Conservation (phyloP, 2,113 vertebrate species). For the Dermatemys mawii region DNA sequence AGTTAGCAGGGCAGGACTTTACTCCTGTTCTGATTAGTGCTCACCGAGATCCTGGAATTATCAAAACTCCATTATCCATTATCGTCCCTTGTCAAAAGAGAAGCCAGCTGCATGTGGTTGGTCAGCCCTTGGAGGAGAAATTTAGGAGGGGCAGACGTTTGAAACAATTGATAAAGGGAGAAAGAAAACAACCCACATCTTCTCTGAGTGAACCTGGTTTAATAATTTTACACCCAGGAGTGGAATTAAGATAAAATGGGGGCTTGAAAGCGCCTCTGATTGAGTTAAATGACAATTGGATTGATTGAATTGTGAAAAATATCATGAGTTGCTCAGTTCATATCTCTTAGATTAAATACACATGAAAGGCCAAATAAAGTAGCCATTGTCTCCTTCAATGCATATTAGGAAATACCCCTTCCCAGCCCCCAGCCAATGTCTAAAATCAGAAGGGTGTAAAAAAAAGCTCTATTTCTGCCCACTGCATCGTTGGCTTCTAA, state of each 20-base stretch:
- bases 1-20: neutral
- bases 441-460: neutral
- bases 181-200: neutral
- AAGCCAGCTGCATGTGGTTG: neutral
- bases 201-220: constrained; percentile 10
- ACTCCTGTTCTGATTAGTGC: neutral
- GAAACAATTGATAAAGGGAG: neutral
- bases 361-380: constrained; percentile 45
- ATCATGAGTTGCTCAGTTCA: constrained; percentile 32
- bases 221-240: constrained; percentile 26
- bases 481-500: neutral
- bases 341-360: constrained; percentile 60
- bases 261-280: constrained; percentile 58
- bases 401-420: neutral
- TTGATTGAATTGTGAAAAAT: constrained; percentile 65
- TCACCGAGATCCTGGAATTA: neutral
- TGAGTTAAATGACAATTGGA: constrained; percentile 30
- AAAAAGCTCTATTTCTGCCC: neutral
- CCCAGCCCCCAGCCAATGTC: rapidly evolving
- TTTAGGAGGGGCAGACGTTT: neutral
- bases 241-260: constrained; percentile 14
- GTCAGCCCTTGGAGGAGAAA: constrained; percentile 11
- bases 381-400: neutral
- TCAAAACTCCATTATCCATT: neutral
- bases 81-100: neutral